Evolutionary conservation across 2,888 invertebrate genomes (phyloP).

Genomic region (Reticulitermes lucifugus): DNA sequence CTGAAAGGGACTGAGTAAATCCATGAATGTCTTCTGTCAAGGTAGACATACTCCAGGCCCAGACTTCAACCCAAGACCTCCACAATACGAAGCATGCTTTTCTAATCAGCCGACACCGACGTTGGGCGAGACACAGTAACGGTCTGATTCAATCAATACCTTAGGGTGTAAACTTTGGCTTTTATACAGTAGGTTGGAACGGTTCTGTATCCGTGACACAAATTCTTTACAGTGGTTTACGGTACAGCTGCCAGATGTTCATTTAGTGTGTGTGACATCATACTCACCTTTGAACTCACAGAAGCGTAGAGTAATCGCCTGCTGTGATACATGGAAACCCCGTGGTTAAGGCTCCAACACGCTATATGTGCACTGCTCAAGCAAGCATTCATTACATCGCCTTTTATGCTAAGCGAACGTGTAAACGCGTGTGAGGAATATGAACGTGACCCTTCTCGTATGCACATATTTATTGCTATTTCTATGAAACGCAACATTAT

Average conservation of each 20-base stretch:
- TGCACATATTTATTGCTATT: constrained; percentile 3
- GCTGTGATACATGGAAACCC: constrained; percentile 34
- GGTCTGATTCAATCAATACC: too few species aligned
- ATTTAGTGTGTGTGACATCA: constrained; percentile 29
- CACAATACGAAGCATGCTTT: too few species aligned
- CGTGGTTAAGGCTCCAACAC: constrained; percentile 20
- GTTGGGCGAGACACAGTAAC: too few species aligned
- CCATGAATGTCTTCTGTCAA: too few species aligned
- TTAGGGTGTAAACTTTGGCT: too few species aligned
- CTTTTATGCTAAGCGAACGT: constrained; percentile 6
- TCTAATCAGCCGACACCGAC: too few species aligned
- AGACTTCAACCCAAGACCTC: too few species aligned
- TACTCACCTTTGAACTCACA: constrained; percentile 32
- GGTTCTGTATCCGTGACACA: neutral
- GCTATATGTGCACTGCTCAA: neutral
- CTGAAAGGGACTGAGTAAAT: too few species aligned
- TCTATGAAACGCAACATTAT: neutral
- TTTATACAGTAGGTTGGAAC: neutral
- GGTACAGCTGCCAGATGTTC: constrained; percentile 23
- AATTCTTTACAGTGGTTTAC: constrained; percentile 28
- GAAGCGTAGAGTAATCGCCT: constrained; percentile 21
- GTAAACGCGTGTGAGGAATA: neutral
- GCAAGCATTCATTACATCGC: constrained; percentile 22
- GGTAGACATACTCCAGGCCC: too few species aligned
- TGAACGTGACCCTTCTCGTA: neutral